Evolutionary conservation across 1,140 invertebrate species (phyloP), one percentile per base, ranked within the genome.

Genomic region (Bombus sibiricus): DNA sequence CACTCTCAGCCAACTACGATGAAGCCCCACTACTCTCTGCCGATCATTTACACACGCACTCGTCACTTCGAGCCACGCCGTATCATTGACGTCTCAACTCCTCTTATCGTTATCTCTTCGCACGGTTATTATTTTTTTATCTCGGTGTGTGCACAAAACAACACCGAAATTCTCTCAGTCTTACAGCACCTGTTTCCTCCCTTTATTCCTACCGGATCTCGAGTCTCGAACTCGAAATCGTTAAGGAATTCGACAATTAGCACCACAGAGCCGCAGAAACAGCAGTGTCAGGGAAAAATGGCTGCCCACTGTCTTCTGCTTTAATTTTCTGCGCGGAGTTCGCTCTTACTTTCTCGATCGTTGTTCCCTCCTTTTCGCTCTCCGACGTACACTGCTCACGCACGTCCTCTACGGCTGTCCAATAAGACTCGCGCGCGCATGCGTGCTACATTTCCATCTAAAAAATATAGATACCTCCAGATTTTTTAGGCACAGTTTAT

Each of bases 41-140:
- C 28, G 80, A 83, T 83, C 86, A 75, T 87, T 85, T 87, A 85
- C 82, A 87, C 83, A 71, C 77, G 34, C 73, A 80, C 37, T 82
- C 80, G 62, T 69, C 68, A 86, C 88, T 75, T 71, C 57, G 69
- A 83, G 74, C 75, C 83, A 81, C 89, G 83, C 77, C 68, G 64
- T 88, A 86, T 59, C 89, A 88, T 90, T 90, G 83, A 90, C 80
- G 89, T 90, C 47, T 66, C 43, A 81, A 76, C 66, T 53, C 37
- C 43, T 57, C 75, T 90, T 90, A 90, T 89, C 88, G 89, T 90
- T 90, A 90, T 90, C 89, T 86, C 62, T 64, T 66, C 62, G 69
- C 71, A 66, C 75, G 57, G 53, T 41, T n/a, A n/a, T 62, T n/a
- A 28, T n/a, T 62, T n/a, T 75, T n/a, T 76, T 88, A 80, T 90